Base-by-base conservation (phyloP, 2,888 invertebrate species). In the Stenodera caucasica region DNA sequence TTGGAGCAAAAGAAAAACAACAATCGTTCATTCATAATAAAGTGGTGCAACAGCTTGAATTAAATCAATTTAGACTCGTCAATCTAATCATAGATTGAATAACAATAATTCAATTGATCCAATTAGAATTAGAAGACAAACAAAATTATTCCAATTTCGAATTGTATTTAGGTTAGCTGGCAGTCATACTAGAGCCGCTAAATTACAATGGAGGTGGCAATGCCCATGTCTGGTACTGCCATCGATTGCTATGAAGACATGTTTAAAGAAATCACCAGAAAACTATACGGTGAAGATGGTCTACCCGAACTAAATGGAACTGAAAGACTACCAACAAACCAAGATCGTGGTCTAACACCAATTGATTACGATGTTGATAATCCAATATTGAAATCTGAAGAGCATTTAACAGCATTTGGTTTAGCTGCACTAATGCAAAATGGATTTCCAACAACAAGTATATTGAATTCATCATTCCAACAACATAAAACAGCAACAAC, bases 211-310 rank as follows among this genome's bases (percentile, higher is more conserved):
- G 82, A 82, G 77, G 81, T 81, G 76, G 80, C 82, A 74, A 85
- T 85, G 85, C 85, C 86, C 77, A 80, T 83, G 81, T 81, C 85
- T 70, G 78, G 80, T 73, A 84, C 85, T 74, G 84, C 86, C 75
- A 84, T 87, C 81, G 87, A 88, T 81, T 86, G 84, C 78, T 88
- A 91, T 83, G 91, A 92, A 82, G 91, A 91, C 78, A 91, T 91
- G 89, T 91, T 91, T 80, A 94, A 94, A 81, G 94, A 94, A 85
- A 94, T 94, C 77, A 94, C 94, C 66, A 88, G 92, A 80, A 94
- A 94, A 83, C 84, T 94, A 70, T 94, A 94, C 82, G 94, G 94
- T 67, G 92, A 93, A 81, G 93, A 94, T 81, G 82, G 81, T 45
- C 70, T 81, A 60, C 81, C 81, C 30, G 81, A 82, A 66, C 70